Evolutionary conservation across 2,888 invertebrate species (phyloP), one percentile per base, ranked within the genome.

Genomic region (Eupithecia inturbata): DNA sequence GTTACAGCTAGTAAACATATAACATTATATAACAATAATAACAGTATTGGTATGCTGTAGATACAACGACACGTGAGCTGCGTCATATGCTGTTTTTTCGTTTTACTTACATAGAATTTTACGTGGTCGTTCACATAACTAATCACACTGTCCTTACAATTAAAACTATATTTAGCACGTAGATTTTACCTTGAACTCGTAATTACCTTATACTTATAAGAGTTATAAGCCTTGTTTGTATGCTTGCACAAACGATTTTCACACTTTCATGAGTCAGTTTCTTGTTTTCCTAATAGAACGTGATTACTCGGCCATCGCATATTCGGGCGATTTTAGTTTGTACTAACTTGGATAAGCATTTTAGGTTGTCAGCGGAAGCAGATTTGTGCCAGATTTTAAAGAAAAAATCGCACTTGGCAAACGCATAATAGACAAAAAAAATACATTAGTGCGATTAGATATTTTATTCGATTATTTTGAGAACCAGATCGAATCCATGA

Each of bases 181-280:
- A 63, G 67, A 72, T 67, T 57, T 72, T 63, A 68, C 68, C 73
- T 76, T 71, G 68, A 73, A 76, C 66, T 68, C 28, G 70, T 66
- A 68, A 67, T 72, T 70, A 72, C 70, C 31, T 66, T 68, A 71
- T n/a, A n/a, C n/a, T n/a, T n/a, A n/a, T n/a, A n/a, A n/a, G n/a
- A n/a, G n/a, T n/a, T n/a, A n/a, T 73, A 71, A 76, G 57, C 68
- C 39, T 26, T 71, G 66, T 73, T 70, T 76, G 68, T 68, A 45
- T 36, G 36, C 31, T 68, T 75, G 45, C 39, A 62, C 70, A 57
- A 69, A 68, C 64, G 66, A 71, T 76, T 70, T 70, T 75, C 72
- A 72, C 72, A 75, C 75, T 70, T 70, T 26, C 33, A 67, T 73
- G 70, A 67, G 36, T 64, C 70, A 74, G 62, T 67, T 68, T 67